Base-by-base conservation (phyloP, 2,888 invertebrate species). In the Drosophila maculinotata region DNA sequence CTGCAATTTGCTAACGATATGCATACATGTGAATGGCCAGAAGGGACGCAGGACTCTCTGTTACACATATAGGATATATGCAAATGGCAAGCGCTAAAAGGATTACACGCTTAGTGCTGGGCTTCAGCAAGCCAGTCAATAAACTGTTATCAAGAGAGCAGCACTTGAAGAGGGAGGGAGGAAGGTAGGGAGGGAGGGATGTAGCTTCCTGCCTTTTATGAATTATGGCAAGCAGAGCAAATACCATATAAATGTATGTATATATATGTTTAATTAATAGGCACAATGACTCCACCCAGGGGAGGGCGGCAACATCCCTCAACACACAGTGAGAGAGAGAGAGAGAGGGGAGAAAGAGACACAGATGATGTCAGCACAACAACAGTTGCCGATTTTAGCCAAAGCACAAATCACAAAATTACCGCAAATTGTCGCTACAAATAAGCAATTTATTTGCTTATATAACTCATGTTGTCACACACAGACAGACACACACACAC, bases 1-100 rank as follows among this genome's bases (percentile, higher is more conserved):
- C 84, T 77, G 79, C 85, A 85, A 85, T 85, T 85, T 85, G 85
- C 86, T 87, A 87, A 79, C 87, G 85, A 85, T 87, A 85, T 83
- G 80, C 80, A 85, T 69, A 87, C 79, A 74, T 67, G 74, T 48
- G 30, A 23, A 28, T 10, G 53, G 26, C 54, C n/a, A 31, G 30
- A 36, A 39, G 25, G 23, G 45, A n/a, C n/a, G 9, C n/a, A 48
- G 57, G 23, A 31, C 56, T 58, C 62, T 69, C n/a, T n/a, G n/a
- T n/a, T n/a, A n/a, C 41, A 48, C 38, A 42, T 12, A 57, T 36
- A 45, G 10, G 15, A 47, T 30, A 65, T 70, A 73, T 73, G 76
- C 75, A 72, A 76, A 76, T 63, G 60, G 49, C 49, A 38, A 38
- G 39, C 35, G 48, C 44, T 51, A 48, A 77, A 69, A 71, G 73